Percentiles rank a stretch among this genome's conserved stretches.
Conservation (phyloP, 2,888 invertebrate genomes). For the Pecten maximus region DNA sequence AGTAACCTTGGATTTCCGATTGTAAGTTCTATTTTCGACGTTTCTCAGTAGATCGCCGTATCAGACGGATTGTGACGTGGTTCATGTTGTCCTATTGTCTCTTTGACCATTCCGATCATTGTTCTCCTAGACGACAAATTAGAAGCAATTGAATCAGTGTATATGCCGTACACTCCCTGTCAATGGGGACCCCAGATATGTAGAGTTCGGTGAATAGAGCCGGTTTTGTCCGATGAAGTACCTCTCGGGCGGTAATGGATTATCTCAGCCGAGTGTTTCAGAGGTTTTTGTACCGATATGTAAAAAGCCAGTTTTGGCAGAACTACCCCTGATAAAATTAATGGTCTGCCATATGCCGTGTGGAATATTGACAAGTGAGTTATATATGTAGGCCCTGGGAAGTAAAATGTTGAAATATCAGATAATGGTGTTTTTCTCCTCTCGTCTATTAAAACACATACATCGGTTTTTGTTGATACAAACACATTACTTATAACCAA, state of each 20-base stretch:
- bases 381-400: not conserved
- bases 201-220: not conserved
- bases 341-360: not conserved
- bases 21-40: not conserved
- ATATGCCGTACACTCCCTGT: not conserved
- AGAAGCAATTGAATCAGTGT: not conserved
- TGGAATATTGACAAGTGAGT: not conserved
- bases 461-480: not conserved
- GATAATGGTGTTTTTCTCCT: not conserved
- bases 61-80: not conserved
- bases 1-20: not conserved
- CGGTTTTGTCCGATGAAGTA: not conserved
- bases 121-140: constrained; percentile 1
- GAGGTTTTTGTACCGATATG: not conserved
- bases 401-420: not conserved
- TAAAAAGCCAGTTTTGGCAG: not conserved
- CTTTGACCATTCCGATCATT: not conserved
- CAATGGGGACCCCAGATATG: not conserved
- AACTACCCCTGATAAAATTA: not conserved
- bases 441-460: not conserved
- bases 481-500: not conserved
- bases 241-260: not conserved
- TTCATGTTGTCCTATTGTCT: not conserved
- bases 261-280: not conserved
- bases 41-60: not conserved